phyloP scores from a whole-genome alignment of 2,113 vertebrate species.

The Tapirus terrestris region DNA sequence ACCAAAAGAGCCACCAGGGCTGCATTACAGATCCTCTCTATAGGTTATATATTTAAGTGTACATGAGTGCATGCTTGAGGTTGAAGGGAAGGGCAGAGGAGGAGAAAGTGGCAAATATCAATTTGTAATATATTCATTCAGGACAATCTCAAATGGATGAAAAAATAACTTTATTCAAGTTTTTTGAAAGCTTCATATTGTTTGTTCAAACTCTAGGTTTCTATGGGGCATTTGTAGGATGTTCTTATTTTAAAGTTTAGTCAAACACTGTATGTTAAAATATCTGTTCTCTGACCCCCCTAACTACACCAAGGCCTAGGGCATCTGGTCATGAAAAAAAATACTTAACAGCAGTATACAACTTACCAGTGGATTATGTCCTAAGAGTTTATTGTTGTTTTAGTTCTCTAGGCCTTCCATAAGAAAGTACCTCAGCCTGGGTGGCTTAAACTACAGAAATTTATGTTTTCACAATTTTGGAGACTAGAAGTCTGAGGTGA shows the following conservation, averaged over 20 bases:
- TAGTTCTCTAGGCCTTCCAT: not conserved
- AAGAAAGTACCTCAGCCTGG: not conserved
- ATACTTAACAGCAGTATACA: not conserved
- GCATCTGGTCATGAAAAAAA: not conserved
- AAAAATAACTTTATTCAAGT: not conserved
- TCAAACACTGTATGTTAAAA: not conserved
- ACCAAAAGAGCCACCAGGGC: not conserved
- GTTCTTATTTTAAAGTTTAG: not conserved
- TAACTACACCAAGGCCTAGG: not conserved
- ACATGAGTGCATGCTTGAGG: not conserved
- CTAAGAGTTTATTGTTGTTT: not conserved
- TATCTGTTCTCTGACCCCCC: not conserved
- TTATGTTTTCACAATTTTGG: not conserved
- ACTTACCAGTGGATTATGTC: not conserved
- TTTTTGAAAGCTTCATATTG: not conserved
- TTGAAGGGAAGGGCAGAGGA: not conserved
- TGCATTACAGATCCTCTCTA: not conserved
- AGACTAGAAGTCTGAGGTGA: not conserved
- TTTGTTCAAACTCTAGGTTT: not conserved
- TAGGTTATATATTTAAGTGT: not conserved
- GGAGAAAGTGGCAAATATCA: not conserved
- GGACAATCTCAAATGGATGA: not conserved
- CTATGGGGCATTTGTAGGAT: not conserved
- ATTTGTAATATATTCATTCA: not conserved
- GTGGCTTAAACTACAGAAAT: not conserved